phyloP scores from a whole-genome alignment of 2,888 invertebrate genomes.

The Latrodectus hesperus region DNA sequence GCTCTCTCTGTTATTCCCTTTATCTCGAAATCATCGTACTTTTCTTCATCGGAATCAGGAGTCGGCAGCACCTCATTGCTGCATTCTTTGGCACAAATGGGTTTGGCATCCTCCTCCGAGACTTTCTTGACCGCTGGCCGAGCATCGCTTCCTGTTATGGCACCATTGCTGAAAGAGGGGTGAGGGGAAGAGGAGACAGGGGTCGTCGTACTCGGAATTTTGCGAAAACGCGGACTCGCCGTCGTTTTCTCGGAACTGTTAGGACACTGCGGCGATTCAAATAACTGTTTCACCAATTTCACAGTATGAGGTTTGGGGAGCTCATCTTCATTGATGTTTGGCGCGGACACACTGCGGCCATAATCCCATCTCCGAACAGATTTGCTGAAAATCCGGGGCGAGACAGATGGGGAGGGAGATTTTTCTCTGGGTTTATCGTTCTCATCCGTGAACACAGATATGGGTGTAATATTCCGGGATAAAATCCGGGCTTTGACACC shows the following conservation, averaged over 20 bases:
- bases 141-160: conserved; percentile 33
- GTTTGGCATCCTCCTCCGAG: conserved; percentile 53
- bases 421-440: conserved; percentile 49
- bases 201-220: conserved; percentile 46
- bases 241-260: conserved; percentile 50
- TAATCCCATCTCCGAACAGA: conserved; percentile 41
- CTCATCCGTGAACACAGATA: conserved; percentile 59
- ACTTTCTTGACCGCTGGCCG: conserved; percentile 58
- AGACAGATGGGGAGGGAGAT: conserved; percentile 33
- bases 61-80: conserved; percentile 11
- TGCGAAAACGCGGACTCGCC: conserved; percentile 37
- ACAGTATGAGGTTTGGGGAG: conserved; percentile 70
- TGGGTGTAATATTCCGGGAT: conserved; percentile 31
- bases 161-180: conserved; percentile 43
- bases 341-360: conserved; percentile 45
- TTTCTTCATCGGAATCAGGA: conserved; percentile 30
- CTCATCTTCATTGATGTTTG: conserved; percentile 64
- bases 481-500: conserved; percentile 31
- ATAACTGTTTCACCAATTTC: conserved; percentile 64
- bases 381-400: conserved; percentile 36
- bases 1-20: conserved; percentile 27
- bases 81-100: conserved; percentile 58
- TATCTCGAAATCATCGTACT: conserved; percentile 41
- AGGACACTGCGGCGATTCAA: conserved; percentile 52
- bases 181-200: conserved; percentile 35